Conservation (phyloP, 1,140 invertebrate genomes). For the Akabosia matsudoensis region DNA sequence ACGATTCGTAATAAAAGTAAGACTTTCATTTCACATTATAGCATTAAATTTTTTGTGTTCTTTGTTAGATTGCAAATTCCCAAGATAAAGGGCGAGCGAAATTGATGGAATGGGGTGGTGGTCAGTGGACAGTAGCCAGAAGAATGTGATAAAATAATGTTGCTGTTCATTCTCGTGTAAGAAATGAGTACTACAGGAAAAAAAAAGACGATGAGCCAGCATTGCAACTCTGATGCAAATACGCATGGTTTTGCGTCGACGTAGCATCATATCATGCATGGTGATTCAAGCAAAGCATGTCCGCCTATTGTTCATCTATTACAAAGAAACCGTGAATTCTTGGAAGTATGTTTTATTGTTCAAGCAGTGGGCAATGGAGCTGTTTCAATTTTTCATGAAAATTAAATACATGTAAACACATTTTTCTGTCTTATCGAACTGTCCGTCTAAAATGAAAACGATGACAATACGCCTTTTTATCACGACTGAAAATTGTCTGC, state of each 20-base stretch:
- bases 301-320: neutral
- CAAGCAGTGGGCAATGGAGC: neutral
- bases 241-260: too few species aligned
- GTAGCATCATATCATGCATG: too few species aligned
- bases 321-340: neutral
- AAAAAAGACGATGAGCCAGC: neutral
- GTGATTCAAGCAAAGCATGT: too few species aligned
- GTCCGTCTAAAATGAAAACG: neutral
- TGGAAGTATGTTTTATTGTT: neutral
- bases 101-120: neutral
- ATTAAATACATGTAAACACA: neutral
- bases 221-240: neutral
- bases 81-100: neutral
- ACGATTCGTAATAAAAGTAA: neutral
- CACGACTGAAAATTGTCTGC: neutral
- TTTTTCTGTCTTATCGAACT: too few species aligned
- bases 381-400: neutral
- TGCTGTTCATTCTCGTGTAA: neutral
- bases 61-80: neutral
- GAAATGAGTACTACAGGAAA: neutral
- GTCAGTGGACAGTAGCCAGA: conserved; percentile 8
- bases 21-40: neutral
- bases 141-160: neutral
- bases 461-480: neutral
- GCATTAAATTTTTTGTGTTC: neutral